Percentiles rank a stretch among this genome's conserved stretches.
Conservation (phyloP, 2,888 invertebrate genomes). For the Dasysyrphus tricinctus region DNA sequence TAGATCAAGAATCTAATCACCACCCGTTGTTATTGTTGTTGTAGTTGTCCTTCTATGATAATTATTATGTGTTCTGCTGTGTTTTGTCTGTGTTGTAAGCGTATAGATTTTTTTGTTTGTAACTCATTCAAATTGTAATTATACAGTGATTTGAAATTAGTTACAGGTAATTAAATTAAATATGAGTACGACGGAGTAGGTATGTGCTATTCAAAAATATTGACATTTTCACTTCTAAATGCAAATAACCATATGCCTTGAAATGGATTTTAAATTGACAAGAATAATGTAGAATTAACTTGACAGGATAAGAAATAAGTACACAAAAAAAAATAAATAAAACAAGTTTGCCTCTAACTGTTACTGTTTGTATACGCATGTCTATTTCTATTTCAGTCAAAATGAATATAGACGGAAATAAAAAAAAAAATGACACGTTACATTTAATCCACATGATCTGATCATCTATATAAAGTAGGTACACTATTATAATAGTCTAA, state of each 20-base stretch:
- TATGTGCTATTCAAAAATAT: neutral
- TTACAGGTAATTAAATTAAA: constrained; percentile 20
- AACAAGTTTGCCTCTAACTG: neutral
- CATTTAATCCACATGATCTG: too few species aligned
- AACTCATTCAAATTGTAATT: constrained; percentile 25
- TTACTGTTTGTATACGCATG: neutral
- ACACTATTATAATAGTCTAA: neutral
- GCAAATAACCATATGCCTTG: neutral
- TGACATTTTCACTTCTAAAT: neutral
- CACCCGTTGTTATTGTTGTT: too few species aligned
- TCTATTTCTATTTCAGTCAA: neutral
- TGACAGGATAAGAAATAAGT: constrained; percentile 6
- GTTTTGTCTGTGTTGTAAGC: neutral
- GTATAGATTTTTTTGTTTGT: neutral
- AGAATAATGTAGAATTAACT: neutral
- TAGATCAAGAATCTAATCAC: constrained; percentile 9
- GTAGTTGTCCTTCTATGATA: constrained; percentile 20
- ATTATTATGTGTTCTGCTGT: constrained; percentile 7
- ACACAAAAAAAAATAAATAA: neutral
- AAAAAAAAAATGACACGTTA: neutral
- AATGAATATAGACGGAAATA: neutral
- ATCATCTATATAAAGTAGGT: too few species aligned
- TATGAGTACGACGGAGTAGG: neutral
- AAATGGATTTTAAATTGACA: constrained; percentile 22
- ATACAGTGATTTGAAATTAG: constrained; percentile 20